Base-by-base conservation (phyloP, 2,797 vertebrate species). In the Eulemur mongoz region DNA sequence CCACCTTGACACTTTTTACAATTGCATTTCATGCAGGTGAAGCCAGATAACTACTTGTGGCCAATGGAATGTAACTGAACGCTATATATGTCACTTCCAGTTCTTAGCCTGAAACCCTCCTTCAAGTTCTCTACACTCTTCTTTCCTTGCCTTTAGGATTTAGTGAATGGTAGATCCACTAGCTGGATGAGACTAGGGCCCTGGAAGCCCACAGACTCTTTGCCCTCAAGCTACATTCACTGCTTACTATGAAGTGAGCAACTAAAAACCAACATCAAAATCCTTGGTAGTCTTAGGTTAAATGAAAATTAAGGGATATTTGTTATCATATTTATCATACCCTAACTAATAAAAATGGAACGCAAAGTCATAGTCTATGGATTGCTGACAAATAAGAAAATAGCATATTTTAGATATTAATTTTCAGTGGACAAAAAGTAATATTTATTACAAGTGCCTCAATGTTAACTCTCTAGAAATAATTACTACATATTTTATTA, bases 341-440 rank as follows among this genome's bases (percentile, higher is more conserved):
- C 25, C 25, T 75, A 17, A 59, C 43, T 84, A 27, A 81, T 82
- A 45, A 95, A 92, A 94, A 93, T 43, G 54, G 57, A 89, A 92
- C 48, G 3, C 38, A 91, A 94, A 91, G 18, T 83, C 4, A 43
- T n/a, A 92, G 10, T 48, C 25, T 86, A 35, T 45, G 40, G 18
- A 48, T 48, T 79, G 40, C 4, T 18, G 76, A 84, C 12, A 91
- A 63, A 59, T 50, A 73, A n/a, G 9, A 61, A 94, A 70, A 75
- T 69, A 94, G 22, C 15, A 32, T 89, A 85, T 65, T 76, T 89
- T 79, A 96, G 50, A 38, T 81, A 93, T 57, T 70, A 91, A 93
- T 89, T 78, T 95, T 92, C n/a, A 96, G 20, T 59, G 35, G 76
- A 81, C 1, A n/a, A 83, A 57, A 80, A 23, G 5, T 45, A 7